Percentiles rank a stretch among this genome's conserved stretches.
Conservation (phyloP, 2,797 vertebrate species). For the Helicolenus hilgendorfi region DNA sequence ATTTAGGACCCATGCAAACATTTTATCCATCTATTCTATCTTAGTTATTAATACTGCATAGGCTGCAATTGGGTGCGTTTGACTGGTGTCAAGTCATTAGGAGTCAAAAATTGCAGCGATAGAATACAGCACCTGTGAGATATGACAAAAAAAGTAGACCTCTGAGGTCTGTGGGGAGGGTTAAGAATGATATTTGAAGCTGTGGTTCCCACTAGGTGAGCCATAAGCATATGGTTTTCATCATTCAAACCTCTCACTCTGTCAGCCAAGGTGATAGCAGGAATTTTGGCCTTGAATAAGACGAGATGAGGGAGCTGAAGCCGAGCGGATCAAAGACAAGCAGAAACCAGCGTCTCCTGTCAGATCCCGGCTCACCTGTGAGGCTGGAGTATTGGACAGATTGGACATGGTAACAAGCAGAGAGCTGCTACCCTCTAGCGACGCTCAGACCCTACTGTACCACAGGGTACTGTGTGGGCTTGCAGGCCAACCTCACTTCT, state of each 20-base stretch:
- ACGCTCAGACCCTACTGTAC: conserved; percentile 7
- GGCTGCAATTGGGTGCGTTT: no score
- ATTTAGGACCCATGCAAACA: no score
- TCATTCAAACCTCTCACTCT: neutral
- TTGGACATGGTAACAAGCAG: neutral
- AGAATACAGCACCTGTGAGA: no score
- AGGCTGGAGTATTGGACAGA: neutral
- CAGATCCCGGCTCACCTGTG: conserved; percentile 4
- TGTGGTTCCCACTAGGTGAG: neutral
- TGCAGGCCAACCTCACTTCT: neutral
- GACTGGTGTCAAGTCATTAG: no score
- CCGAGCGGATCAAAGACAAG: neutral
- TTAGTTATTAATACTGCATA: no score
- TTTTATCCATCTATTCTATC: no score
- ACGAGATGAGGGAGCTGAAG: neutral
- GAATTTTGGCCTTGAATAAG: neutral
- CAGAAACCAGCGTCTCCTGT: conserved; percentile 22
- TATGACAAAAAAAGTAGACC: no score
- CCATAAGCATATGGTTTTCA: neutral
- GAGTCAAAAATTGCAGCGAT: fast-evolving
- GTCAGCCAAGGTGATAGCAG: neutral
- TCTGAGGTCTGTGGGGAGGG: no score
- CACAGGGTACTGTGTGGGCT: fast-evolving
- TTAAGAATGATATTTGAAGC: neutral
- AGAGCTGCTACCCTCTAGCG: conserved; percentile 78